These are phyloP conservation scores for Lamprotornis superbus DNA, from an alignment of 2,113 vertebrate species.

Conservation along the genomic window DNA sequence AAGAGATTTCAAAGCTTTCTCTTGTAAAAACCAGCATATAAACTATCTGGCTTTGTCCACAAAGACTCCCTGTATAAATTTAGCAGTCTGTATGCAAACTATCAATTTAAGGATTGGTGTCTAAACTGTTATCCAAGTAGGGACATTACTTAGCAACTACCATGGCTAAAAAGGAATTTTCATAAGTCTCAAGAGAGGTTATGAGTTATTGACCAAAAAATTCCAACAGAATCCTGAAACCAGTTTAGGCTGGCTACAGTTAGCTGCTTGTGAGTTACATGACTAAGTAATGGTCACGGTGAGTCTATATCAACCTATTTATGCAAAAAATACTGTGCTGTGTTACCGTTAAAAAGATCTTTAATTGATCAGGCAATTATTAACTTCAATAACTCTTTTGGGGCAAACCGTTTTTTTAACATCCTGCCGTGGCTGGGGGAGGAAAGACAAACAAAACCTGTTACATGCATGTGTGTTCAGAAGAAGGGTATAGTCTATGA, in stretches of 20 bases:
- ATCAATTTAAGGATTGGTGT: constrained; percentile 54
- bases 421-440: accelerated
- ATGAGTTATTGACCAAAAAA: constrained; percentile 57
- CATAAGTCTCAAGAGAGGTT: constrained; percentile 41
- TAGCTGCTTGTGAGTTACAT: background rate
- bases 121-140: constrained; percentile 54
- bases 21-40: background rate
- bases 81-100: constrained; percentile 29
- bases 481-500: background rate
- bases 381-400: background rate
- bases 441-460: background rate
- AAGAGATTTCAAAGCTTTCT: background rate
- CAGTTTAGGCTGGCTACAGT: constrained; percentile 23
- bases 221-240: constrained; percentile 9
- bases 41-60: background rate
- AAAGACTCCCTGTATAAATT: background rate
- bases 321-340: background rate
- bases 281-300: constrained; percentile 32
- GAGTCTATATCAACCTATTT: background rate
- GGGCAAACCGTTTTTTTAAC: background rate
- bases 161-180: constrained; percentile 46
- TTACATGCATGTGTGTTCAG: background rate
- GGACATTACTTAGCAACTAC: constrained; percentile 55
- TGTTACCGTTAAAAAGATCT: background rate
- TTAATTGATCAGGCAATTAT: background rate